phyloP scores from a whole-genome alignment of 2,113 vertebrate species.

The Leptocoma aspasia region DNA sequence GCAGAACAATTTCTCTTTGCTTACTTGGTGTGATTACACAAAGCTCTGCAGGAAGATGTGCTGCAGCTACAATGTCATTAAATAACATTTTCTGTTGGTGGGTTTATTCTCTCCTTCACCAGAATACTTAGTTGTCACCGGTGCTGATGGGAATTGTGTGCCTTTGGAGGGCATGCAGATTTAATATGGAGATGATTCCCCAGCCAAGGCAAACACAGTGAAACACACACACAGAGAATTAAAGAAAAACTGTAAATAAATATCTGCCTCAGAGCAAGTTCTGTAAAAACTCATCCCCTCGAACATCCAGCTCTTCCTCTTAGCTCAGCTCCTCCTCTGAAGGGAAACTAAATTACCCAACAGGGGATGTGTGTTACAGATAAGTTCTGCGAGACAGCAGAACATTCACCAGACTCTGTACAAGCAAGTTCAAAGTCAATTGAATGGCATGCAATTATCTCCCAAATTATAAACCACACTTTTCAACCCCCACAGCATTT shows the following conservation, averaged over 20 bases:
- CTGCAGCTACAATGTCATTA: constrained; percentile 5
- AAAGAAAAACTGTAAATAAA: neutral
- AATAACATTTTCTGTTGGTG: neutral
- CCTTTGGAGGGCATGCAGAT: neutral
- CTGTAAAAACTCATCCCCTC: neutral
- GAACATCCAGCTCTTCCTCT: neutral
- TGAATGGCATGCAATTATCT: constrained; percentile 9
- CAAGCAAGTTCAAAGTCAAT: neutral
- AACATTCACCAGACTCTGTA: neutral
- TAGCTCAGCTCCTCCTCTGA: neutral
- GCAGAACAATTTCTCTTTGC: constrained; percentile 20
- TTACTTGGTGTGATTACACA: constrained; percentile 17
- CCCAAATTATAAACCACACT: neutral
- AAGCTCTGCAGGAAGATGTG: constrained; percentile 21
- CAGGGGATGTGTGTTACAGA: neutral
- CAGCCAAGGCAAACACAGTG: neutral
- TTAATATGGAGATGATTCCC: neutral
- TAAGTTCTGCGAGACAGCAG: neutral
- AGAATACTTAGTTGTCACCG: neutral
- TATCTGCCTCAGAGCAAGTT: neutral
- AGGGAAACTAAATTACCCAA: neutral
- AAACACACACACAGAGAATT: neutral
- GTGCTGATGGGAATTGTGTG: neutral
- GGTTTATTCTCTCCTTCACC: neutral
- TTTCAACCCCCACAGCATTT: neutral